These are phyloP conservation scores for Linhomoeus sp. DNA, from an alignment of 2,888 invertebrate genomes.

Conservation along the genomic window DNA sequence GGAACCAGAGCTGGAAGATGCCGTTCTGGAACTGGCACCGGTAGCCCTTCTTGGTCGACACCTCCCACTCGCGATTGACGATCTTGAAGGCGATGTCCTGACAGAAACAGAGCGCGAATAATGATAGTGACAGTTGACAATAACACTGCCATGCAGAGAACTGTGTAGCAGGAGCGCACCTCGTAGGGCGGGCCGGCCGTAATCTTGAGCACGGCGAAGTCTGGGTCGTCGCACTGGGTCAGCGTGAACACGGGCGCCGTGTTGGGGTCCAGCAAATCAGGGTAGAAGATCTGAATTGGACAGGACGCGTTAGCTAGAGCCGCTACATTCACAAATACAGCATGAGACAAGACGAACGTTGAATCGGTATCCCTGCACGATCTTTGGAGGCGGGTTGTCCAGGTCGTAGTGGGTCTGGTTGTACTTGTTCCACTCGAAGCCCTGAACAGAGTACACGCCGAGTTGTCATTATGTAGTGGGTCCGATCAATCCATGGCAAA, in stretches of 20 bases:
- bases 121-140: not conserved
- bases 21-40: constrained; percentile 98
- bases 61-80: constrained; percentile 95
- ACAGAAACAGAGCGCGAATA: too few species aligned
- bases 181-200: constrained; percentile 95
- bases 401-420: constrained; percentile 99
- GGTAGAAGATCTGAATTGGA: constrained; percentile 62
- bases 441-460: constrained; percentile 30
- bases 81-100: constrained; percentile 90
- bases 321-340: too few species aligned
- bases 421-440: constrained; percentile 99
- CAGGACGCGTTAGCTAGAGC: too few species aligned
- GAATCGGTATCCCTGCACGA: constrained; percentile 98
- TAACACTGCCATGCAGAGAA: not conserved
- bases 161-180: constrained; percentile 19
- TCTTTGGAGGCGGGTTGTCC: constrained; percentile 99
- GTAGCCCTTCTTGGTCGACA: constrained; percentile 84
- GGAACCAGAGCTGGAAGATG: constrained; percentile 98
- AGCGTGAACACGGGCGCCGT: constrained; percentile 79
- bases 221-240: constrained; percentile 48
- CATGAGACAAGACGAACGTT: constrained; percentile 51
- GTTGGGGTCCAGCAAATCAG: constrained; percentile 82
- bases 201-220: constrained; percentile 82
- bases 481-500: not conserved
- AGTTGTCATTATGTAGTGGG: not conserved